A percentile compares a stretch with the other conserved stretches of the same genome.
Conservation (phyloP, 2,888 invertebrate species). For the Drosophila tripunctata region DNA sequence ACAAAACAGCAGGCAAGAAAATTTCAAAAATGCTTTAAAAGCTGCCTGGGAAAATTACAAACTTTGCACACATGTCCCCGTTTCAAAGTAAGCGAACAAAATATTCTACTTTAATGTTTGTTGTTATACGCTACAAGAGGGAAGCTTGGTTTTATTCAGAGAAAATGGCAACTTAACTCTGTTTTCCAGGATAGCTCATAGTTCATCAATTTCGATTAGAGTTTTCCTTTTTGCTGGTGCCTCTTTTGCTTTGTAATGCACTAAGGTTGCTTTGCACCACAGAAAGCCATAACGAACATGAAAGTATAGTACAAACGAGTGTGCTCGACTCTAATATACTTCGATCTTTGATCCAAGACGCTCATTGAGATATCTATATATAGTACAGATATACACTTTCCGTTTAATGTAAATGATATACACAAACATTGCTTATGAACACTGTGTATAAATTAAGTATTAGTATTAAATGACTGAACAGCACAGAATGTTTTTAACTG, state of each 20-base stretch:
- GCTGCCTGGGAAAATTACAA: slow-evolving; percentile 47
- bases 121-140: not conserved
- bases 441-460: no score
- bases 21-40: slow-evolving; percentile 5
- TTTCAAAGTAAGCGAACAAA: slow-evolving; percentile 11
- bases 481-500: no score
- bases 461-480: no score
- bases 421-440: no score
- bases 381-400: no score
- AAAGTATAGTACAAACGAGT: no score
- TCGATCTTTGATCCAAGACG: no score
- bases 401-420: no score
- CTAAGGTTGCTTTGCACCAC: slow-evolving; percentile 39
- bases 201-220: not conserved
- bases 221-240: not conserved
- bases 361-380: no score
- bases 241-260: slow-evolving; percentile 7
- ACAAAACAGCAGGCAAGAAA: not conserved
- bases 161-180: no score
- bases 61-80: slow-evolving; percentile 38
- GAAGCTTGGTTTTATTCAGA: not conserved
- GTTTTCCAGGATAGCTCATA: not conserved
- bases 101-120: slow-evolving; percentile 45
- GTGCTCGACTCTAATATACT: no score
- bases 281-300: no score